A percentile compares a stretch with the other conserved stretches of the same genome.
Conservation (phyloP, 2,797 vertebrate species). For the Acanthurus lineatus region DNA sequence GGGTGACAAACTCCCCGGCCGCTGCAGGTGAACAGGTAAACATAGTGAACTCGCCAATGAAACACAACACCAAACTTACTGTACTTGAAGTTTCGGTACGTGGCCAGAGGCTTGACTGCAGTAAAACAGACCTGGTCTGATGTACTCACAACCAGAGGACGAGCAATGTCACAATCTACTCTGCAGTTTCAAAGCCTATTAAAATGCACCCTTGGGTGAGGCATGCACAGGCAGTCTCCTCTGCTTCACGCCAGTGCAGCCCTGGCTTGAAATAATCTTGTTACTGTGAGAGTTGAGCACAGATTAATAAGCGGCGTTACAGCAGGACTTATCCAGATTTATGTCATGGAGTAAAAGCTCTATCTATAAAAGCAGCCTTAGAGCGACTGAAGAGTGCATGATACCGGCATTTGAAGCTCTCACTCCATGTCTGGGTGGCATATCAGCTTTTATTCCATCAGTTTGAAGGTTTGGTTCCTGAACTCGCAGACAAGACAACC, state of each 20-base stretch:
- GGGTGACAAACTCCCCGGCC: conserved; percentile 5
- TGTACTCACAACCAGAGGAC: conserved; percentile 71
- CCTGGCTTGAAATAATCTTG: conserved; percentile 78
- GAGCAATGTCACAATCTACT: conserved; percentile 72
- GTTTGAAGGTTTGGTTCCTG: conserved; percentile 44
- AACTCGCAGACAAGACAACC: conserved; percentile 17
- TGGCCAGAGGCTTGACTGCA: conserved; percentile 40
- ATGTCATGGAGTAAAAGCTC: conserved; percentile 64
- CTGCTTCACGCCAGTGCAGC: conserved; percentile 58
- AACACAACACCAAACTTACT: conserved; percentile 10
- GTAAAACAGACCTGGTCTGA: conserved; percentile 46
- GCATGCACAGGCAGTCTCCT: conserved; percentile 66
- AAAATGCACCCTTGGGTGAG: conserved; percentile 79
- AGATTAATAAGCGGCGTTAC: conserved; percentile 75
- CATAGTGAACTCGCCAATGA: not conserved
- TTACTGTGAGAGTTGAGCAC: conserved; percentile 68
- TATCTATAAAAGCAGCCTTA: conserved; percentile 58
- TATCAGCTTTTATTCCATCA: conserved; percentile 52
- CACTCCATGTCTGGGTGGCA: conserved; percentile 27
- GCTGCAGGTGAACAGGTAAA: not conserved
- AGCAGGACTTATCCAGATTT: conserved; percentile 73
- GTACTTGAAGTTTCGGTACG: conserved; percentile 21
- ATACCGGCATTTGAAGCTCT: conserved; percentile 28
- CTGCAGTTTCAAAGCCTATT: conserved; percentile 76
- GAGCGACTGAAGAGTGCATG: conserved; percentile 34